Base-by-base conservation (phyloP, 2,888 invertebrate species). In the Odontothrips loti region DNA sequence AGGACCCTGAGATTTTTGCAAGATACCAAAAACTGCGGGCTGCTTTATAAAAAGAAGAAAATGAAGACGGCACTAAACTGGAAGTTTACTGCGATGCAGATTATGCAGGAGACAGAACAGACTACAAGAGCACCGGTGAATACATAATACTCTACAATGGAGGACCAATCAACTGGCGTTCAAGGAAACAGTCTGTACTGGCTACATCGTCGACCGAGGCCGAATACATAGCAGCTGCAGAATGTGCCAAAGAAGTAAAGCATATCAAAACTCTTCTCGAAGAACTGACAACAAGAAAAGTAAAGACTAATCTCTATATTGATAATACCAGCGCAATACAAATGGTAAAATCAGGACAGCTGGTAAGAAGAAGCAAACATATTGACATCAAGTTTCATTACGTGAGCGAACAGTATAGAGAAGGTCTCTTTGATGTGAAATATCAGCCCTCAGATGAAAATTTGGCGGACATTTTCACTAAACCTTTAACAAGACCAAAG, bases 131-230 rank as follows among this genome's bases (percentile, higher is more conserved):
- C 20, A 82, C 80, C 11, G 34, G 58, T 27, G 82, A 82, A 12
- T 47, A 79, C 47, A 68, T 79, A 11, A 78, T 82, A 43, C 12
- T 48, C 3, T 48, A 78, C 17, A 79, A 80, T 27, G 83, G 82
- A 58, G 84, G 84, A 58, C 84, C 84, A 20, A 82, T 85, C 4
- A 75, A 47, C 1, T 85, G 85, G 84, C 79, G 82, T 79, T 83
- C 84, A 12, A 79, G 84, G 82, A 82, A 83, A 82, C 85, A 85
- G 81, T 80, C 83, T 78, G 82, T 84, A 20, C 84, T 85, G 4
- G 82, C 85, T 2, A 81, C 82, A 11, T 85, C 84, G 17, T 83
- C 82, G 12, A 84, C 84, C 1, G 85, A 85, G 80, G 84, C 85
- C 20, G 85, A 85, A 81, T 84, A 83, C 78, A 81, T 85, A 8